Evolutionary conservation across 2,888 invertebrate genomes (phyloP), one percentile per base, ranked within the genome.

Genomic region (Andrena chrysosceles): DNA sequence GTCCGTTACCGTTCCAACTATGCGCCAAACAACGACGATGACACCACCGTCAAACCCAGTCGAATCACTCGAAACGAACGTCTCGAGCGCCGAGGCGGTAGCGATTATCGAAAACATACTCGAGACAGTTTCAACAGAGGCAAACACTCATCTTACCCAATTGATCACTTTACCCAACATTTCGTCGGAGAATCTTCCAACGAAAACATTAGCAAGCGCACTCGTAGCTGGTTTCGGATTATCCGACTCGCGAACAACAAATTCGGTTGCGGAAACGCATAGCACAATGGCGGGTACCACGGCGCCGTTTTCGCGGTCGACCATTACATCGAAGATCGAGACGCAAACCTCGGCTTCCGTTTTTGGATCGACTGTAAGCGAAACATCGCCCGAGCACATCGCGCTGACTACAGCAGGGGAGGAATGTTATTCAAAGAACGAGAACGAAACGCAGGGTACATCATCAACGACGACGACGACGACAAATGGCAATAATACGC

Each of bases 131-230:
- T 64, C 70, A 1, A 60, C 64, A 20, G 60, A 49, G 8, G 23
- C 69, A 10, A 81, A 56, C 6, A 2, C 5, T 23, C n/a, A 31
- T 20, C 26, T 62, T 2, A 70, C 75, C n/a, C 48, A 56, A 1
- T 4, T 70, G 0, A 2, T 75, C 5, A 29, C 5, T 1, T 26
- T 82, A 0, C 75, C 80, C 4, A 56, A 26, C 5, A 48, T 63
- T 35, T 29, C 63, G 20, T 0, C 49, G 3, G 70, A 35, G 2
- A 60, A 72, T 35, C 13, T 77, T 1, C 62, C 72, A 8, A 8
- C 42, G 16, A 73, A 77, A 10, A 83, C 83, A 4, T 33, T 83
- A 8, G 83, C 83, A 0, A 84, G 84, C 8, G 35, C 13, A 0
- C 54, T 83, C 0, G 73, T 84, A 8, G 76, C 84, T 8, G 76